phyloP scores from a whole-genome alignment of 2,797 vertebrate genomes.

The Sebastes paucispinis region DNA sequence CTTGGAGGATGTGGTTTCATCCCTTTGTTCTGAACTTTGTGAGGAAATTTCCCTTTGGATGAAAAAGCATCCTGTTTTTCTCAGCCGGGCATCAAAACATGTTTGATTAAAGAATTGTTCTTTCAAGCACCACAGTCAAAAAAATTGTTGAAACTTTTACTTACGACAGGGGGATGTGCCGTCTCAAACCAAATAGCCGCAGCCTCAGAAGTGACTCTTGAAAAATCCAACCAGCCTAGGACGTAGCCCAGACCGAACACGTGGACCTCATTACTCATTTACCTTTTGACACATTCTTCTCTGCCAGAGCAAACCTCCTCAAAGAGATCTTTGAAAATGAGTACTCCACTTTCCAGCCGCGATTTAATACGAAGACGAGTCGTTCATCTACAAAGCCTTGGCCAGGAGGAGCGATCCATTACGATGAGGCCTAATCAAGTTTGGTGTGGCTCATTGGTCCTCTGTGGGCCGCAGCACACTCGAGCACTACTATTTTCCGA shows the following conservation, averaged over 20 bases:
- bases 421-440: slow-evolving; percentile 77
- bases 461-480: slow-evolving; percentile 65
- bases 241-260: slow-evolving; percentile 11
- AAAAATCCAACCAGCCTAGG: slow-evolving; percentile 30
- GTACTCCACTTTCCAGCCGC: slow-evolving; percentile 26
- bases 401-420: slow-evolving; percentile 68
- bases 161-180: not conserved
- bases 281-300: slow-evolving; percentile 25
- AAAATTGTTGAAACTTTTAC: not conserved
- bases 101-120: not conserved
- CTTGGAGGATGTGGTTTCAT: not conserved
- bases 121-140: not conserved
- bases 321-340: slow-evolving; percentile 52
- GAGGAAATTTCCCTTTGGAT: not conserved
- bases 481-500: slow-evolving; percentile 73
- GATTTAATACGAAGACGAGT: slow-evolving; percentile 48
- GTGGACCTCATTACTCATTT: slow-evolving; percentile 46
- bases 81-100: slow-evolving; percentile 1
- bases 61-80: not conserved
- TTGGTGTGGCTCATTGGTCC: slow-evolving; percentile 78
- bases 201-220: slow-evolving; percentile 3
- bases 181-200: not conserved
- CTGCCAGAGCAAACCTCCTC: slow-evolving; percentile 25
- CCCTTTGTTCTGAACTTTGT: not conserved
- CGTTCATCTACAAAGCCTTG: slow-evolving; percentile 55